Base-by-base conservation (phyloP, 2,888 invertebrate species). In the Trichopria drosophilae region DNA sequence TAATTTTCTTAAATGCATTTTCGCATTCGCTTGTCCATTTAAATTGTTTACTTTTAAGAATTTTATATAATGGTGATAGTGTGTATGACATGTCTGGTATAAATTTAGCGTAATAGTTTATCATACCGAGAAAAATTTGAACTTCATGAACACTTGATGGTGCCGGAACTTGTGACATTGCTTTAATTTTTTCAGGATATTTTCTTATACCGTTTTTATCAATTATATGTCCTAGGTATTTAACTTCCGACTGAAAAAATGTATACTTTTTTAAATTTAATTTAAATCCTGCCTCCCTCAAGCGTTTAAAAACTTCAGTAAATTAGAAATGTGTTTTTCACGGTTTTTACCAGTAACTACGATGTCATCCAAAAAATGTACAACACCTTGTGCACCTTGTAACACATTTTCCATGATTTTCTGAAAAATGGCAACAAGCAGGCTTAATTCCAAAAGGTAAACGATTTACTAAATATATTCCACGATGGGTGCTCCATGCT, bases 91-190 rank as follows among this genome's bases (percentile, higher is more conserved):
- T 54, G 16, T 64, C 61, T 15, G 63, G 59, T 1, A 73, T 54
- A 60, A 75, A 76, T 36, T 62, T 62, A 6, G 66, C 60, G 53
- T 74, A 76, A 58, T 71, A 76, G n/a, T 73, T 72, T 0, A 71
- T 52, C 48, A 71, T 60, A 0, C 72, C 72, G 2, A 65, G 28
- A 53, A 70, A 72, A 1, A 68, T 59, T 28, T 57, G 57, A 0
- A 69, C 44, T 51, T 64, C 57, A 19, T 52, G 46, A 0, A 60
- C 51, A 43, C 66, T 58, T 16, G 48, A 49, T 5, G 67, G 69
- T 32, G 10, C 45, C 9, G 61, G 57, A 36, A 63, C 51, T 4
- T 65, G 53, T 10, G 60, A 15, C 12, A 73, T 70, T 1, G 67
- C 70, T 13, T 18, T 24, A 0, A 71, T 57, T 59, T 73, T 73